phyloP scores from a whole-genome alignment of 2,113 vertebrate species.

The Numenius arquata region DNA sequence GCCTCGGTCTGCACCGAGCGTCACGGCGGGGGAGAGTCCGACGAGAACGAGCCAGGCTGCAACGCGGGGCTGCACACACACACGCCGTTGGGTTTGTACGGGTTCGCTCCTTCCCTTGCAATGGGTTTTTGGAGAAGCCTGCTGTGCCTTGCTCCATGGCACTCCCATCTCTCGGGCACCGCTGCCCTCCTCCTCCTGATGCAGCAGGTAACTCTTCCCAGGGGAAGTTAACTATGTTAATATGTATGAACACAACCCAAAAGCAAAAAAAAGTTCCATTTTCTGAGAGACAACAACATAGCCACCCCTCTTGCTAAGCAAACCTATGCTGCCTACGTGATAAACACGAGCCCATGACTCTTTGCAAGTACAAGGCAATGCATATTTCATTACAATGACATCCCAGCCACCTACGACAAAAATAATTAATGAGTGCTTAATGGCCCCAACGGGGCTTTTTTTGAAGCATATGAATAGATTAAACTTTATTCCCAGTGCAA shows the following conservation, averaged over 20 bases:
- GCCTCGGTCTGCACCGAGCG: rapidly evolving
- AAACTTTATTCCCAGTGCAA: not conserved
- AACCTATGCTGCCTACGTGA: not conserved
- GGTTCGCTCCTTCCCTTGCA: not conserved
- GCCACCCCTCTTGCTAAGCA: not conserved
- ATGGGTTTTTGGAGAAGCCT: not conserved
- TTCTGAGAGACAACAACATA: not conserved
- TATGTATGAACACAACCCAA: not conserved
- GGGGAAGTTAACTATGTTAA: not conserved
- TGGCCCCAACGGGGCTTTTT: not conserved
- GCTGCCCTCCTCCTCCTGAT: not conserved
- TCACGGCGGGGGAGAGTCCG: rapidly evolving
- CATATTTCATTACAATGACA: not conserved
- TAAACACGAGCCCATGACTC: not conserved
- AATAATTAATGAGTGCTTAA: not conserved
- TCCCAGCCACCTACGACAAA: not conserved
- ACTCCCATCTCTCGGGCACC: not conserved
- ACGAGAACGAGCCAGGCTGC: rapidly evolving
- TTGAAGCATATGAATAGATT: not conserved
- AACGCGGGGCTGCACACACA: rapidly evolving
- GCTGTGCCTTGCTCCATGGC: rapidly evolving
- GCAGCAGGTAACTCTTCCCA: not conserved
- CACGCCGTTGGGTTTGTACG: rapidly evolving
- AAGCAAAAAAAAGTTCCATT: not conserved
- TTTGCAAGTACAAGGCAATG: not conserved